Percentiles rank a stretch among this genome's conserved stretches.
Evolutionary conservation across 2,113 vertebrate genomes (phyloP).

Genomic region (Neopipo cinnamomea): DNA sequence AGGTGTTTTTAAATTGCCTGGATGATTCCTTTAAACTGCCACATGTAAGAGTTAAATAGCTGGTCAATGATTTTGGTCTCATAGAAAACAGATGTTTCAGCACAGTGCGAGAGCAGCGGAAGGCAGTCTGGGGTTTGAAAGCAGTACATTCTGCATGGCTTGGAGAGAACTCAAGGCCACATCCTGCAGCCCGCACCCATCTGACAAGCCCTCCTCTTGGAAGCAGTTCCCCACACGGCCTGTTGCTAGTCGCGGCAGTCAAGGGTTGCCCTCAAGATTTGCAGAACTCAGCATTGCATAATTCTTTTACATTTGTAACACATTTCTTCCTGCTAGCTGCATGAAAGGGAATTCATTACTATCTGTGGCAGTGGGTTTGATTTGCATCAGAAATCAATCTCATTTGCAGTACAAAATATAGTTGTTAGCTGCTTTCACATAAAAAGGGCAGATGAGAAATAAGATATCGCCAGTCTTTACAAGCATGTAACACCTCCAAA

Average conservation of each 20-base stretch:
- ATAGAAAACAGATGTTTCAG: slow-evolving; percentile 50
- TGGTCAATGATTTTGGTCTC: slow-evolving; percentile 12
- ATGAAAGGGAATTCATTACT: not conserved
- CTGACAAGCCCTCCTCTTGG: not conserved
- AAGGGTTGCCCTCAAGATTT: not conserved
- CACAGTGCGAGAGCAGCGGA: not conserved
- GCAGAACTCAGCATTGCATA: not conserved
- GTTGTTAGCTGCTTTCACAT: not conserved
- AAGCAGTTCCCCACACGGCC: not conserved
- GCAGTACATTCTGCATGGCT: not conserved
- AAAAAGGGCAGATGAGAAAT: not conserved
- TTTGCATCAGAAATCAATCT: slow-evolving; percentile 11
- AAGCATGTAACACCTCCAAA: not conserved
- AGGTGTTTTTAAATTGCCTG: not conserved
- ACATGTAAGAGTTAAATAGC: not conserved
- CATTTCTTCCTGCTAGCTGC: slow-evolving; percentile 12
- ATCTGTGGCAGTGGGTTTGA: not conserved
- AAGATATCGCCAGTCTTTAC: not conserved
- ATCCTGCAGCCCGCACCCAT: not conserved
- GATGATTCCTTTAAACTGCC: not conserved
- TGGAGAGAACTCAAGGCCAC: slow-evolving; percentile 14
- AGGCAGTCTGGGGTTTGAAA: not conserved
- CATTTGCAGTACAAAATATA: not conserved
- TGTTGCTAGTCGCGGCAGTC: not conserved
- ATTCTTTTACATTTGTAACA: slow-evolving; percentile 4